Conservation (phyloP, 2,113 vertebrate genomes). For the Octodon degus region DNA sequence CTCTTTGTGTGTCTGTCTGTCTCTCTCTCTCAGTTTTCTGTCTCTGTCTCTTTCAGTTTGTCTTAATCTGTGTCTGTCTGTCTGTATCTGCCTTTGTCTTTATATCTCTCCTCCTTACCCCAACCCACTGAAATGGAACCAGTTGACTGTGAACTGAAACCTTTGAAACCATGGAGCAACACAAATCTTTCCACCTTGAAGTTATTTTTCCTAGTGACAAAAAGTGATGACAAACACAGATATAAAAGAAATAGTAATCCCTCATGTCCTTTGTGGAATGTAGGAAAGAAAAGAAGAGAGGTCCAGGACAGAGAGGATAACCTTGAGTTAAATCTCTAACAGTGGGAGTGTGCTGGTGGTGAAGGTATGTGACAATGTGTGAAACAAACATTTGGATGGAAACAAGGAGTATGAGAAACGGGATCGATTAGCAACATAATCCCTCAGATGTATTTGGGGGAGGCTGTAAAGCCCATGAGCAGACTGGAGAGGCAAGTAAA, state of each 20-base stretch:
- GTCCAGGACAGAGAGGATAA: background rate
- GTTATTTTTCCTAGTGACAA: background rate
- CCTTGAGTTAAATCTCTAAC: background rate
- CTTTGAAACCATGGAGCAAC: background rate
- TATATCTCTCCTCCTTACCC: background rate
- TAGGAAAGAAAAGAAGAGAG: background rate
- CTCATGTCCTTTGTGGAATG: background rate
- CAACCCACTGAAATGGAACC: background rate
- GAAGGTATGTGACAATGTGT: fast-evolving
- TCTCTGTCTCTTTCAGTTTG: too few relatives aligned
- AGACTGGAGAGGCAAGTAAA: background rate
- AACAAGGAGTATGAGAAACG: background rate
- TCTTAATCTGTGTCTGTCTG: background rate
- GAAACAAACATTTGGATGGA: background rate
- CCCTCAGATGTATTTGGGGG: too few relatives aligned
- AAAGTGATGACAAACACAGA: background rate
- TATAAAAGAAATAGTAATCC: background rate
- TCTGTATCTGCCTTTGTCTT: too few relatives aligned
- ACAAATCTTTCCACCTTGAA: background rate
- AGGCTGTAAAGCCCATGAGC: background rate
- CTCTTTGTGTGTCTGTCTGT: too few relatives aligned
- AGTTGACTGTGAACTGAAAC: background rate
- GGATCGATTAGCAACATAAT: background rate
- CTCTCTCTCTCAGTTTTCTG: too few relatives aligned
- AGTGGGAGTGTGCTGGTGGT: background rate